Evolutionary conservation across 2,888 invertebrate species (phyloP).

Genomic region (Phyllotreta cruciferae): DNA sequence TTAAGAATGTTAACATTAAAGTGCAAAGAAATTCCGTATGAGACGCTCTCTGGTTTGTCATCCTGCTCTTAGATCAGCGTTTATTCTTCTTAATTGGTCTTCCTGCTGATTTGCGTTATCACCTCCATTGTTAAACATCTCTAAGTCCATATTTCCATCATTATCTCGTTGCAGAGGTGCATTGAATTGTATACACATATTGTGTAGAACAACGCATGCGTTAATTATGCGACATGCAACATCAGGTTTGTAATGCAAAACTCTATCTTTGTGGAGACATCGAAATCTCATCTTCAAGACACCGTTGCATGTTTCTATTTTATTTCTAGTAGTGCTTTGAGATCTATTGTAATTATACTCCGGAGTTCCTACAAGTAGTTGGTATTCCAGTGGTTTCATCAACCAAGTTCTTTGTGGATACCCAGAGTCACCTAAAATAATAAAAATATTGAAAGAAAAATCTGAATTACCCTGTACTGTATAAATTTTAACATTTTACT

Average conservation of each 20-base stretch:
- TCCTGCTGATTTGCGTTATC: too few relatives aligned
- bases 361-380: not conserved
- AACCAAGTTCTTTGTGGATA: conserved; percentile 23
- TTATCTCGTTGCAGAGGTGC: too few relatives aligned
- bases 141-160: too few relatives aligned
- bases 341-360: too few relatives aligned
- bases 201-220: conserved; percentile 14
- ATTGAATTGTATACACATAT: conserved; percentile 21
- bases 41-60: too few relatives aligned
- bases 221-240: conserved; percentile 7
- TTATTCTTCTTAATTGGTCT: too few relatives aligned
- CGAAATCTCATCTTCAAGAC: conserved; percentile 12
- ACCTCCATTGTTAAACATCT: too few relatives aligned
- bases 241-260: conserved; percentile 9
- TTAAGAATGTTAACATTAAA: too few relatives aligned
- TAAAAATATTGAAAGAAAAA: not conserved
- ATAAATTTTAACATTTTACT: not conserved
- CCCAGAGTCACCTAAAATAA: conserved; percentile 6
- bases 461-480: too few relatives aligned
- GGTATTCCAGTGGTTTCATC: not conserved
- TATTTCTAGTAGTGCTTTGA: conserved; percentile 3
- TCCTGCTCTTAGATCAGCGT: too few relatives aligned
- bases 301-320: too few relatives aligned
- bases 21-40: too few relatives aligned
- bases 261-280: conserved; percentile 12